These are phyloP conservation scores for Lineus longissimus DNA, from an alignment of 1,140 invertebrate species.

Conservation along the genomic window DNA sequence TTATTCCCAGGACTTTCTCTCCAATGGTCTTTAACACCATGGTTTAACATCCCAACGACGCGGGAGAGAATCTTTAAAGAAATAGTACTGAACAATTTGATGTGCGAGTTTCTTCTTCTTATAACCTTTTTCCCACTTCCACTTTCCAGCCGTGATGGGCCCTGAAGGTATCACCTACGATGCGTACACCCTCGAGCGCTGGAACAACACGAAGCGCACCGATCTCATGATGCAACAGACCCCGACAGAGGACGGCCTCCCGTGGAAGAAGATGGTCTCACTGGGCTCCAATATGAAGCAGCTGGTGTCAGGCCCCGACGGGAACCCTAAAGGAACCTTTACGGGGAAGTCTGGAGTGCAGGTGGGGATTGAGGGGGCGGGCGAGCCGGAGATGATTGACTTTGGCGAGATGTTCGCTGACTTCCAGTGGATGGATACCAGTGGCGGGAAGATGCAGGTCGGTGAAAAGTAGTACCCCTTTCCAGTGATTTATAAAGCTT, in stretches of 20 bases:
- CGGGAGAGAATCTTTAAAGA: too few species aligned
- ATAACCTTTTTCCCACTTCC: neutral
- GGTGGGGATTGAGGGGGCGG: neutral
- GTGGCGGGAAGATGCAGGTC: too few species aligned
- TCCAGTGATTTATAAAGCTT: too few species aligned
- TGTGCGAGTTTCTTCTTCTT: neutral
- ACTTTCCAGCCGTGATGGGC: slow-evolving; percentile 23
- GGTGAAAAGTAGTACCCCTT: too few species aligned
- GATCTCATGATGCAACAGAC: slow-evolving; percentile 37
- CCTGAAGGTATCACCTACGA: slow-evolving; percentile 30
- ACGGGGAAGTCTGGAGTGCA: slow-evolving; percentile 24
- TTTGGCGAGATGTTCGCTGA: slow-evolving; percentile 10
- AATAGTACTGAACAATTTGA: too few species aligned
- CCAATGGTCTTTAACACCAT: too few species aligned
- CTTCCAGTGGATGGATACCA: too few species aligned
- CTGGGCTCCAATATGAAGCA: slow-evolving; percentile 40
- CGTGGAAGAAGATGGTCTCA: slow-evolving; percentile 30
- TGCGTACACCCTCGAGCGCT: slow-evolving; percentile 39
- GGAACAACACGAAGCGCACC: slow-evolving; percentile 30
- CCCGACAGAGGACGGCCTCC: slow-evolving; percentile 25
- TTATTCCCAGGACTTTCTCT: too few species aligned
- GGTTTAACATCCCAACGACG: too few species aligned
- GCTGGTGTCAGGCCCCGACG: slow-evolving; percentile 35
- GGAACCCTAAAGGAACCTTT: slow-evolving; percentile 33
- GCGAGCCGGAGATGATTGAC: neutral